Conservation (phyloP, 35 echinoderm and acorn worm genomes). For the Ophioderma brevispina region DNA sequence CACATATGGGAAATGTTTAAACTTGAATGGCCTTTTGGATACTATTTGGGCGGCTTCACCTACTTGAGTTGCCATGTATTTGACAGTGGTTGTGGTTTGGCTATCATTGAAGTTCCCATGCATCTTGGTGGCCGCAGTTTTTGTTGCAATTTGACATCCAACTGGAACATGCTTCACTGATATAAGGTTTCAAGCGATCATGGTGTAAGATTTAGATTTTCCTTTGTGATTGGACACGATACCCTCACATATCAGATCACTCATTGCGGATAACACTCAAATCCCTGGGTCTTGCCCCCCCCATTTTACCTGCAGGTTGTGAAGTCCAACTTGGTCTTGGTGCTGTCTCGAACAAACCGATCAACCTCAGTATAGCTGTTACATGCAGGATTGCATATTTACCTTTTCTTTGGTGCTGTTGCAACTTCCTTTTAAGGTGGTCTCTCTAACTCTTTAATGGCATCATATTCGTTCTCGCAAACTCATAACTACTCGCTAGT, state of each 20-base stretch:
- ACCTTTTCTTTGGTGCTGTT: neutral
- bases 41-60: too few relatives aligned
- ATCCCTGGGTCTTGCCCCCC: slow-evolving; percentile 55
- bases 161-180: neutral
- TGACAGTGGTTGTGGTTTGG: too few relatives aligned
- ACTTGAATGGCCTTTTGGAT: too few relatives aligned
- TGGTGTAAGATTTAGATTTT: slow-evolving; percentile 20
- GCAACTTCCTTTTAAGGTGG: neutral
- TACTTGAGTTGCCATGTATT: too few relatives aligned
- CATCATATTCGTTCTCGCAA: neutral
- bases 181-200: neutral
- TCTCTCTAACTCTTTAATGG: neutral
- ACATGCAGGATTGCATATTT: neutral
- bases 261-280: slow-evolving; percentile 14
- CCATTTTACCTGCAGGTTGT: slow-evolving; percentile 64
- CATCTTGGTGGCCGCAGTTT: too few relatives aligned
- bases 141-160: neutral
- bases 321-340: slow-evolving; percentile 33
- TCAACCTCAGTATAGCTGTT: neutral
- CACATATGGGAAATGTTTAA: too few relatives aligned
- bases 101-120: too few relatives aligned
- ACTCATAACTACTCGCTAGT: neutral
- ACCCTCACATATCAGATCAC: slow-evolving; percentile 20
- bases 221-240: neutral
- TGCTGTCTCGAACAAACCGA: slow-evolving; percentile 33